Evolutionary conservation across 2,797 vertebrate genomes (phyloP).

Genomic region (Coendou prehensilis): DNA sequence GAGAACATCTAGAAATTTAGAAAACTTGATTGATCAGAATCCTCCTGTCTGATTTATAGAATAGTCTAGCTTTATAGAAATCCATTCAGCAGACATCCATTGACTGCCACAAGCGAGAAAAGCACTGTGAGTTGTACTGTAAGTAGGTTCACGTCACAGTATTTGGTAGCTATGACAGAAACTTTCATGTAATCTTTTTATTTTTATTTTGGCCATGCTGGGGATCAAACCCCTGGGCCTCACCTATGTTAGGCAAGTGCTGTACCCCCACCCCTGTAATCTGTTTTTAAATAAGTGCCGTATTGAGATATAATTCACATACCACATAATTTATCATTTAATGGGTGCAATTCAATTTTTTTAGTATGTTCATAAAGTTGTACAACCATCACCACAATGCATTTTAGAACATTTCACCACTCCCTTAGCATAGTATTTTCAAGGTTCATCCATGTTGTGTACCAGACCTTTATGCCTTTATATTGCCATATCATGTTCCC

Average conservation of each 20-base stretch:
- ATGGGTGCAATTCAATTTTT: neutral
- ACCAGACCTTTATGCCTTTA: neutral
- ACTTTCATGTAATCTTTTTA: neutral
- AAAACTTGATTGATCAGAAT: conserved; percentile 41
- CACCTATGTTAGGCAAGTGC: neutral
- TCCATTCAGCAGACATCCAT: neutral
- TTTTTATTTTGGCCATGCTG: neutral
- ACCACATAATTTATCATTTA: conserved; percentile 7
- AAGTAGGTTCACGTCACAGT: neutral
- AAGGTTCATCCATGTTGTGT: neutral
- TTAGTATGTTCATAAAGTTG: conserved; percentile 19
- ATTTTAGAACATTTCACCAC: neutral
- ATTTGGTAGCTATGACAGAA: neutral
- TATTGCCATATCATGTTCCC: neutral
- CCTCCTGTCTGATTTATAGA: neutral
- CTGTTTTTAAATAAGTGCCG: neutral
- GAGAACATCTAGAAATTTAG: conserved; percentile 45
- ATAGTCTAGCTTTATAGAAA: conserved; percentile 25
- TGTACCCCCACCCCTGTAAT: too few relatives aligned
- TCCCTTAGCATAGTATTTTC: neutral
- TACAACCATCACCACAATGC: neutral
- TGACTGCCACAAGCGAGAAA: neutral
- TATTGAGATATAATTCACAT: conserved; percentile 1
- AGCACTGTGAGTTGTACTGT: neutral
- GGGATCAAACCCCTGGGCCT: neutral